These are phyloP conservation scores for Alectoris magna DNA, from an alignment of 2,797 vertebrate species.

Conservation along the genomic window DNA sequence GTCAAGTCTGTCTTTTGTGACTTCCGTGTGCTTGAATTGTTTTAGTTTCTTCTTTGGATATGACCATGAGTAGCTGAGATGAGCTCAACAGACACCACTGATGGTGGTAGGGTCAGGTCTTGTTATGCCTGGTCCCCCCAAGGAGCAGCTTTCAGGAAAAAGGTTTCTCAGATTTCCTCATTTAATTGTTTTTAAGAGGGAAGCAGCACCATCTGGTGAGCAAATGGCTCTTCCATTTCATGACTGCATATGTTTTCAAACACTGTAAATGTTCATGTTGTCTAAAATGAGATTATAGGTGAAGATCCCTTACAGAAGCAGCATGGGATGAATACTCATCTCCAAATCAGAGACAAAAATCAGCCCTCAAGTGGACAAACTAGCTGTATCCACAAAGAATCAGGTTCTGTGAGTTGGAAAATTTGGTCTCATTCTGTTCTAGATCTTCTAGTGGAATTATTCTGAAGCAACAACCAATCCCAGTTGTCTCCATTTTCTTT, in stretches of 20 bases:
- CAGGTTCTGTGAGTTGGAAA: not conserved
- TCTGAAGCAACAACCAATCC: not conserved
- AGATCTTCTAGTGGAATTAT: not conserved
- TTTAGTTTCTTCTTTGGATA: not conserved
- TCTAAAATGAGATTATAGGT: not conserved
- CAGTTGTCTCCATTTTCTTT: not conserved
- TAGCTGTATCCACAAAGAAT: not conserved
- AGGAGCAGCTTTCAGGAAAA: not conserved
- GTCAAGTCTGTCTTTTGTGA: not conserved
- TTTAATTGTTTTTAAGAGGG: not conserved
- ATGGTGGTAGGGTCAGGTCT: not conserved
- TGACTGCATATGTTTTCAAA: not conserved
- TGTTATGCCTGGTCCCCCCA: not conserved
- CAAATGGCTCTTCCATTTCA: not conserved
- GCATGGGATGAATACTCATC: not conserved
- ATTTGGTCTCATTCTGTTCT: not conserved
- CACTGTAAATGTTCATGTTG: not conserved
- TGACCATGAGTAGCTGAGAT: not conserved
- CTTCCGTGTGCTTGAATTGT: not conserved
- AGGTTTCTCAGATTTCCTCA: not conserved
- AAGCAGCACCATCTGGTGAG: constrained; percentile 71
- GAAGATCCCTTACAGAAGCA: not conserved
- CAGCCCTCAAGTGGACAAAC: not conserved
- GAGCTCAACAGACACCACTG: not conserved
- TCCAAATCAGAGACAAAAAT: not conserved